Conservation (phyloP, 35 echinoderm and acorn worm species). For the Ophiothrix spiculata region DNA sequence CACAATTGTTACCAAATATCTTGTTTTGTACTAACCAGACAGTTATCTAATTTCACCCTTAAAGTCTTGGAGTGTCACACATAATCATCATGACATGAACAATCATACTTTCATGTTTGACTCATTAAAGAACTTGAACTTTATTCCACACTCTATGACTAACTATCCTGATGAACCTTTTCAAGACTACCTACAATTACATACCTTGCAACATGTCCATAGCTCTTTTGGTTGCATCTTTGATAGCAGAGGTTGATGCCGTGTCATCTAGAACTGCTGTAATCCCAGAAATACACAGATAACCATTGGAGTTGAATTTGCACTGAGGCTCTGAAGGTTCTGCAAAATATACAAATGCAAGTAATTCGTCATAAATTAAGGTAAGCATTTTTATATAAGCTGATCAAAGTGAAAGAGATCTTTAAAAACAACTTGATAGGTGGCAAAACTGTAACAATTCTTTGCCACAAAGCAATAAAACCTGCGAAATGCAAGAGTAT, state of each 20-base stretch:
- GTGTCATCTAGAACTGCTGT: not conserved
- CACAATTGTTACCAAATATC: not conserved
- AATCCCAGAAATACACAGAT: not conserved
- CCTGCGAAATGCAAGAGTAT: not conserved
- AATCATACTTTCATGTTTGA: not conserved
- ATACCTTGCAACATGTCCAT: slow-evolving; percentile 60
- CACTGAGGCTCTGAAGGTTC: not conserved
- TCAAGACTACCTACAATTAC: not conserved
- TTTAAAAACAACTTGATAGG: not conserved
- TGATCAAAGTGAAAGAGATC: not conserved
- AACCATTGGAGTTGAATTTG: not conserved
- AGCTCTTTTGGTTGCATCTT: slow-evolving; percentile 32
- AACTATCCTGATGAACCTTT: not conserved
- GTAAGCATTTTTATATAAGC: too few relatives aligned
- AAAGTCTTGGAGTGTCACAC: not conserved
- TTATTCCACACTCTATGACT: not conserved
- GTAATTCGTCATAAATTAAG: too few relatives aligned
- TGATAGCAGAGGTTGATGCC: not conserved
- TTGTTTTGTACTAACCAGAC: not conserved
- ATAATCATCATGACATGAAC: not conserved
- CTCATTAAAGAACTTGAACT: not conserved
- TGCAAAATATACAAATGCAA: not conserved
- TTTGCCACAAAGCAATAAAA: not conserved
- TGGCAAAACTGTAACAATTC: not conserved
- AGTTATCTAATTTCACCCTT: not conserved